phyloP scores from a whole-genome alignment of 1,140 invertebrate genomes.

The Chrysomallon squamiferum region DNA sequence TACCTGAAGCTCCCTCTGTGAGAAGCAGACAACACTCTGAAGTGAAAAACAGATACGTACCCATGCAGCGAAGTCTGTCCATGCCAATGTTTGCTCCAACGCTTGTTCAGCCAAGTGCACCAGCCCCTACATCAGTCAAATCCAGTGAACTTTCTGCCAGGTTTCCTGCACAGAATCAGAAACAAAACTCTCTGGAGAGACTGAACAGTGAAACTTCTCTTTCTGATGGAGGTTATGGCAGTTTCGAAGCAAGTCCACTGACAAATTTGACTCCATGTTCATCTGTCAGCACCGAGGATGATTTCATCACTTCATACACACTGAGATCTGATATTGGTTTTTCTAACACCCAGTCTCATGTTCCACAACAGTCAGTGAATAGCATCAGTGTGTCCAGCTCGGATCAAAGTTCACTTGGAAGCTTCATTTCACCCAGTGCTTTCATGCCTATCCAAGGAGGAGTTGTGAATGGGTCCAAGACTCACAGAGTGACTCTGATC shows the following conservation, averaged over 20 bases:
- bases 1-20: constrained; percentile 15
- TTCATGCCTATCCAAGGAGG: constrained; percentile 39
- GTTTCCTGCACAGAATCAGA: not conserved
- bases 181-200: constrained; percentile 23
- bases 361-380: constrained; percentile 9
- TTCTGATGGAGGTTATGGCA: constrained; percentile 41
- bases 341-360: constrained; percentile 11
- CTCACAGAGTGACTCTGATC: constrained; percentile 18
- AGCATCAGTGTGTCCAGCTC: constrained; percentile 1
- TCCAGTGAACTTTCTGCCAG: not conserved
- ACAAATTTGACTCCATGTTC: constrained; percentile 11
- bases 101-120: no score
- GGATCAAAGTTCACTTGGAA: constrained; percentile 16
- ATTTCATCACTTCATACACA: constrained; percentile 10
- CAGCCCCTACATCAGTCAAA: no score
- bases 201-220: constrained; percentile 25
- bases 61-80: constrained; percentile 16
- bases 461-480: not conserved
- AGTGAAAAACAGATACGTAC: constrained; percentile 1
- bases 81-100: constrained; percentile 10
- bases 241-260: constrained; percentile 22
- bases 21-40: constrained; percentile 2
- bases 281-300: not conserved
- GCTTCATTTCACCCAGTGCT: constrained; percentile 9
- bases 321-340: constrained; percentile 24